Percentiles rank a stretch among this genome's conserved stretches.
Evolutionary conservation across 2,888 invertebrate genomes (phyloP).

Genomic region (Pegoplata infirma): DNA sequence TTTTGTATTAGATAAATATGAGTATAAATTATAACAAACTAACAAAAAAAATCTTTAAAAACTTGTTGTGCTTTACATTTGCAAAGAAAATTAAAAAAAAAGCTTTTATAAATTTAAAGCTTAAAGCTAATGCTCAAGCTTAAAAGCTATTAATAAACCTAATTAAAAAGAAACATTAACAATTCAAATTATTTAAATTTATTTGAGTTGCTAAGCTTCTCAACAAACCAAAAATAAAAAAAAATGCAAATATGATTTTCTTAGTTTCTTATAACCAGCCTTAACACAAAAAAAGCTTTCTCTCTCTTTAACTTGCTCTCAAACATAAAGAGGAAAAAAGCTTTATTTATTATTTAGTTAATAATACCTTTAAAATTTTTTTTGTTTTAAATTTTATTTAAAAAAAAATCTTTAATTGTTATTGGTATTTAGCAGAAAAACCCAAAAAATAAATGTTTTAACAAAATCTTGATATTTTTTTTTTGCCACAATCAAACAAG

Average conservation of each 20-base stretch:
- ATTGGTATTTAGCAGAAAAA: slow-evolving; percentile 53
- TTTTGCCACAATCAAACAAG: neutral
- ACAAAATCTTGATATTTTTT: neutral
- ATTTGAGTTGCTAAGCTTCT: slow-evolving; percentile 56
- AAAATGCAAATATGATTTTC: slow-evolving; percentile 54
- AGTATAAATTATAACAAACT: slow-evolving; percentile 60
- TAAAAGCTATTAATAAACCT: slow-evolving; percentile 43
- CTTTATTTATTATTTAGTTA: slow-evolving; percentile 38
- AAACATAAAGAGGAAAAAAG: slow-evolving; percentile 18
- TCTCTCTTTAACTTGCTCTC: neutral
- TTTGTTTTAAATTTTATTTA: slow-evolving; percentile 27
- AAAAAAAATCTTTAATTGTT: slow-evolving; percentile 50
- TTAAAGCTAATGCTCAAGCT: slow-evolving; percentile 59
- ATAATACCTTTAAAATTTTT: slow-evolving; percentile 21
- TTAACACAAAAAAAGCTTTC: slow-evolving; percentile 37
- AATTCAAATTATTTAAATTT: slow-evolving; percentile 26
- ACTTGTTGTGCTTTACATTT: slow-evolving; percentile 57
- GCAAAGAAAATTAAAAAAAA: slow-evolving; percentile 30
- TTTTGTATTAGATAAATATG: slow-evolving; percentile 60
- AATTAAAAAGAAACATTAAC: neutral
- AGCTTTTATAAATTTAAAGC: slow-evolving; percentile 56
- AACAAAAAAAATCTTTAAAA: slow-evolving; percentile 61
- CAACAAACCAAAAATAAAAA: slow-evolving; percentile 12
- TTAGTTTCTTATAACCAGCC: slow-evolving; percentile 53
- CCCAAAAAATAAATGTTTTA: slow-evolving; percentile 28